Percentiles rank a stretch among this genome's conserved stretches.
Evolutionary conservation across 2,888 invertebrate genomes (phyloP).

Genomic region (Syritta pipiens): DNA sequence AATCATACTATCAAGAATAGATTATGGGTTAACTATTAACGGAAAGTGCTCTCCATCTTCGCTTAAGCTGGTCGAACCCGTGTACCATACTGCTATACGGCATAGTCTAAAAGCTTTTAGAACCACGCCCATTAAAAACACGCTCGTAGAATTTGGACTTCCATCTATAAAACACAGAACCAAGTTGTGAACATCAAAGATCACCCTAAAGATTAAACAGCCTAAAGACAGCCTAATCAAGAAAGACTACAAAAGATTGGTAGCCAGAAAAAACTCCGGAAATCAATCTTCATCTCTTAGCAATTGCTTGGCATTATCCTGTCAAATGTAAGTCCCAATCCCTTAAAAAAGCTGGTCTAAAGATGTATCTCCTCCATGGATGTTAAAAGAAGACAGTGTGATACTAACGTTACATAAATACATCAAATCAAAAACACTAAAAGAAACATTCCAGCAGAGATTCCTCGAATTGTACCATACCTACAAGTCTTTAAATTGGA

Average conservation of each 20-base stretch:
- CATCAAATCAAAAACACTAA: not conserved
- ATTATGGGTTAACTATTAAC: conserved; percentile 31
- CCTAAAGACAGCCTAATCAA: not conserved
- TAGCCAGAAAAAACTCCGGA: not conserved
- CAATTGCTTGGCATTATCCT: too few relatives aligned
- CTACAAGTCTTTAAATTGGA: not conserved
- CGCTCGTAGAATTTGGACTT: conserved; percentile 14
- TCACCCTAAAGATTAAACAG: not conserved
- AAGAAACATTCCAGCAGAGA: not conserved
- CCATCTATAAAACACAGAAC: not conserved
- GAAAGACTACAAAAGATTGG: not conserved
- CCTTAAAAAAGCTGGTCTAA: not conserved
- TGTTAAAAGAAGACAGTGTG: not conserved
- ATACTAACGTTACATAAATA: not conserved
- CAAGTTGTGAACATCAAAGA: not conserved
- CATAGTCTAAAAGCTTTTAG: conserved; percentile 23
- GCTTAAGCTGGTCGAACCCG: conserved; percentile 3
- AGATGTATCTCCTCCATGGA: not conserved
- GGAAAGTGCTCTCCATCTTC: conserved; percentile 12
- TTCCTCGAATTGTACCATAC: not conserved
- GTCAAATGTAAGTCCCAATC: too few relatives aligned
- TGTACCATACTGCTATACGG: conserved; percentile 15
- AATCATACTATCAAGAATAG: conserved; percentile 39
- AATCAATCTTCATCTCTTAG: too few relatives aligned
- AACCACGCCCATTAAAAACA: conserved; percentile 23